Evolutionary conservation across 1,140 invertebrate genomes (phyloP).

Genomic region (Pinna nobilis): DNA sequence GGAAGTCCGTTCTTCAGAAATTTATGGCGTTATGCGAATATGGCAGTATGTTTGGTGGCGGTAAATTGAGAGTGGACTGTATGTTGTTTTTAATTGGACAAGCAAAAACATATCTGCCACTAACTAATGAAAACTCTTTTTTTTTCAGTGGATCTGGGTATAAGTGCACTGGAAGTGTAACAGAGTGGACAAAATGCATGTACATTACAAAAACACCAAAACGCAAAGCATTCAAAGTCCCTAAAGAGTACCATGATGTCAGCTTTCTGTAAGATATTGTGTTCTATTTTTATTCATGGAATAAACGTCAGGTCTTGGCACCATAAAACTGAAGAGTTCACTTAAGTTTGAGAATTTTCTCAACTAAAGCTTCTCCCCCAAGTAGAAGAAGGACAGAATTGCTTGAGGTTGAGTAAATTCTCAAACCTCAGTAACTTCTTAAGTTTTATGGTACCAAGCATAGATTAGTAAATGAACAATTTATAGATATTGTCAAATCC

Average conservation of each 20-base stretch:
- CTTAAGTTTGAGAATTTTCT: too few relatives aligned
- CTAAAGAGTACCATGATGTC: constrained; percentile 80
- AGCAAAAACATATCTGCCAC: neutral
- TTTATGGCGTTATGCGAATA: too few relatives aligned
- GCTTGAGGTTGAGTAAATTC: too few relatives aligned
- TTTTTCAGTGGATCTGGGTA: constrained; percentile 85
- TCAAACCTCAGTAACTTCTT: neutral
- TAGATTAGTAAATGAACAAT: too few relatives aligned
- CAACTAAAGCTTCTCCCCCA: neutral
- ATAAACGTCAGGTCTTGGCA: neutral
- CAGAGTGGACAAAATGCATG: constrained; percentile 94
- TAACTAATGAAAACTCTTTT: neutral
- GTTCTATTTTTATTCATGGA: neutral
- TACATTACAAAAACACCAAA: constrained; percentile 84
- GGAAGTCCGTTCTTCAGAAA: too few relatives aligned
- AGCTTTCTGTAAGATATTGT: constrained; percentile 78
- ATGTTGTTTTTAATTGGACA: neutral
- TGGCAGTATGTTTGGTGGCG: neutral
- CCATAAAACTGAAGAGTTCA: too few relatives aligned
- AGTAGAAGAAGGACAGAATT: neutral
- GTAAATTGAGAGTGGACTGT: too few relatives aligned
- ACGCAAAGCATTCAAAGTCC: constrained; percentile 84
- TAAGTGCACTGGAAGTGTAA: constrained; percentile 86
- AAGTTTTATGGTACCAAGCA: too few relatives aligned
- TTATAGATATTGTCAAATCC: too few relatives aligned